Evolutionary conservation across 2,113 vertebrate genomes (phyloP).

Genomic region (Nesoenas mayeri): DNA sequence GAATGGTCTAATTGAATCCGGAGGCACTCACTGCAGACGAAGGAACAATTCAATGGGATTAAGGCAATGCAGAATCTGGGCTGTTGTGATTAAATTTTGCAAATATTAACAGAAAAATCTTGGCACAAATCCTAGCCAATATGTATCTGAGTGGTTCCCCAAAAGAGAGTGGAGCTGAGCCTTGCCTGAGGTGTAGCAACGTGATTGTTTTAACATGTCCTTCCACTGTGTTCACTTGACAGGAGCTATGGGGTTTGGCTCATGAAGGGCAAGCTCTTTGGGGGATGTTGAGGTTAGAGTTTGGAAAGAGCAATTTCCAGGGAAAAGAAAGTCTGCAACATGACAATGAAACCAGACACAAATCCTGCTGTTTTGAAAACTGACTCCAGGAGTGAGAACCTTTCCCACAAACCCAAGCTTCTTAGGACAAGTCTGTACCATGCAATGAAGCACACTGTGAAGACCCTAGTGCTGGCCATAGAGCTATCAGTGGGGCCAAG

Average conservation of each 20-base stretch:
- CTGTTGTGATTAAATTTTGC: slow-evolving; percentile 52
- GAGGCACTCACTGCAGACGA: background rate
- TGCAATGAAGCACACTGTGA: background rate
- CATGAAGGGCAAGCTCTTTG: background rate
- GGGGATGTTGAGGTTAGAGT: background rate
- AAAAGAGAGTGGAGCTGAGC: background rate
- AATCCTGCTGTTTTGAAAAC: background rate
- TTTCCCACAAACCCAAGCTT: background rate
- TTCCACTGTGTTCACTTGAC: slow-evolving; percentile 24
- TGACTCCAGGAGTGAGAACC: background rate
- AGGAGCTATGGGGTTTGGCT: background rate
- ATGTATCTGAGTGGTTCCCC: background rate
- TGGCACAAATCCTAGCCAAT: slow-evolving; percentile 8
- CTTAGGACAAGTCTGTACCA: background rate
- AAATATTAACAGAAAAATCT: slow-evolving; percentile 46
- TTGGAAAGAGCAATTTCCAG: slow-evolving; percentile 10
- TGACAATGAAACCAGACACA: slow-evolving; percentile 11
- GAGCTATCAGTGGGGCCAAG: background rate
- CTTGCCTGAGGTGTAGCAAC: slow-evolving; percentile 10
- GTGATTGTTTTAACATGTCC: background rate
- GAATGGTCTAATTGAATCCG: background rate
- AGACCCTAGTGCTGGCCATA: background rate
- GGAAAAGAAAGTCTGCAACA: background rate
- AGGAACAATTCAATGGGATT: slow-evolving; percentile 44
- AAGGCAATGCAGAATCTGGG: slow-evolving; percentile 14